These are phyloP conservation scores for Amphiprion ocellaris DNA, from an alignment of 2,113 vertebrate genomes.

Conservation along the genomic window DNA sequence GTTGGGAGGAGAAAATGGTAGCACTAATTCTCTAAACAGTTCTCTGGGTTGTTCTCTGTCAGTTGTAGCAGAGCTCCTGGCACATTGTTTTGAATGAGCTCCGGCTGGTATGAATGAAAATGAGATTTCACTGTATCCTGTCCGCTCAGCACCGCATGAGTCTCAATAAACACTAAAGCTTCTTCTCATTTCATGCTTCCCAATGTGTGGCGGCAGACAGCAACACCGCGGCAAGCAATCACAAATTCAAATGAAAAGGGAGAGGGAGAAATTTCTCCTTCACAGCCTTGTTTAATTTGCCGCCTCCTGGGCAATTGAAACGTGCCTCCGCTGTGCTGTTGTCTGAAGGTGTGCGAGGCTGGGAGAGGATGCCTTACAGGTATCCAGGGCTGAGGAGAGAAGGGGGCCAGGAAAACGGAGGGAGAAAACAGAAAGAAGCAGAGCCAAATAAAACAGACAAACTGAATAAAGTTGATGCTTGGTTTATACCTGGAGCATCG, in stretches of 20 bases:
- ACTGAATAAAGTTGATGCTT: slow-evolving; percentile 61
- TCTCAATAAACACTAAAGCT: slow-evolving; percentile 67
- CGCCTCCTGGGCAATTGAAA: slow-evolving; percentile 68
- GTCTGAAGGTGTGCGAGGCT: slow-evolving; percentile 62
- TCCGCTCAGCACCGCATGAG: slow-evolving; percentile 62
- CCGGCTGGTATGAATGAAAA: slow-evolving; percentile 64
- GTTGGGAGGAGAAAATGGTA: slow-evolving; percentile 37
- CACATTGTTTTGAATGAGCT: slow-evolving; percentile 63
- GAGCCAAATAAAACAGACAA: slow-evolving; percentile 57
- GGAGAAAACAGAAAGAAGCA: not conserved
- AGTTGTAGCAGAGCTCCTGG: slow-evolving; percentile 30
- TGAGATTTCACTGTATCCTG: slow-evolving; percentile 69
- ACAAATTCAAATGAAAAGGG: slow-evolving; percentile 76
- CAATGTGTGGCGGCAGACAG: slow-evolving; percentile 68
- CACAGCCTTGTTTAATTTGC: slow-evolving; percentile 76
- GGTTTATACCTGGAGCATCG: slow-evolving; percentile 50
- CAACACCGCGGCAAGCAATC: slow-evolving; percentile 60
- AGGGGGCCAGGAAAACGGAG: not conserved
- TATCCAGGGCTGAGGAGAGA: slow-evolving; percentile 28
- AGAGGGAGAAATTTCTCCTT: slow-evolving; percentile 64
- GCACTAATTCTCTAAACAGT: slow-evolving; percentile 28
- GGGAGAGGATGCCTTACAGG: slow-evolving; percentile 50
- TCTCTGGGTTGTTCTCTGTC: slow-evolving; percentile 50
- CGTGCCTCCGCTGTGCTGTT: slow-evolving; percentile 55
- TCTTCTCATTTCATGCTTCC: slow-evolving; percentile 76